Evolutionary conservation across 2,888 invertebrate genomes (phyloP), one percentile per base, ranked within the genome.

Genomic region (Resseliella maxima): DNA sequence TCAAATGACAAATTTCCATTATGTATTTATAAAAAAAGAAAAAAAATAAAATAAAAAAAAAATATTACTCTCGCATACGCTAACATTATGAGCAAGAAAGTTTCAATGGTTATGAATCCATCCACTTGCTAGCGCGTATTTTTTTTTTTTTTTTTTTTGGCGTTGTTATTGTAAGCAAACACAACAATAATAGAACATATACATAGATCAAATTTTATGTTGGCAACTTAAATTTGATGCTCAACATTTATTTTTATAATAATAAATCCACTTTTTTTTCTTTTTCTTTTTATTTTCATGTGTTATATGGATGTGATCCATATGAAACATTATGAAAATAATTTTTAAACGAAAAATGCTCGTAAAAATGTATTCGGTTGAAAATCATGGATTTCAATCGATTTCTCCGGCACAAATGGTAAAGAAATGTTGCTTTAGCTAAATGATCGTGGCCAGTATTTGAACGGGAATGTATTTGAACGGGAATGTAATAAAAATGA

Each of bases 1-100:
- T 72, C 72, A 72, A 72, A 72, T 72, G 72, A 72, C 72, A 72
- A 72, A 72, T 72, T 72, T 72, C 72, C 31, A 72, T 72, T 72
- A 72, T 72, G 31, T 72, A 31, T 72, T 72, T 72, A 72, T 27
- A 72, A 72, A 59, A 59, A n/a, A n/a, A n/a, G n/a, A n/a, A n/a
- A n/a, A n/a, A n/a, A n/a, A n/a, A n/a, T n/a, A n/a, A n/a, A 12
- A 41, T 12, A 12, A 12, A 41, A 41, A 41, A 41, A 50, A 50
- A 50, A 12, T 72, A 72, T 72, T 72, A 5, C 72, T 15, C 24
- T 27, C 72, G 3, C 72, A 72, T 15, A 18, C 31, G 31, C 59
- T 8, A 2, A 21, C 50, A 21, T 50, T 50, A 50, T 50, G 1
- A 6, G 24, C 24, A 24, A 24, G 6, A 59, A 6, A 18, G 2